Evolutionary conservation across 2,888 invertebrate genomes (phyloP), one percentile per base, ranked within the genome.

Genomic region (Volucella inflata): DNA sequence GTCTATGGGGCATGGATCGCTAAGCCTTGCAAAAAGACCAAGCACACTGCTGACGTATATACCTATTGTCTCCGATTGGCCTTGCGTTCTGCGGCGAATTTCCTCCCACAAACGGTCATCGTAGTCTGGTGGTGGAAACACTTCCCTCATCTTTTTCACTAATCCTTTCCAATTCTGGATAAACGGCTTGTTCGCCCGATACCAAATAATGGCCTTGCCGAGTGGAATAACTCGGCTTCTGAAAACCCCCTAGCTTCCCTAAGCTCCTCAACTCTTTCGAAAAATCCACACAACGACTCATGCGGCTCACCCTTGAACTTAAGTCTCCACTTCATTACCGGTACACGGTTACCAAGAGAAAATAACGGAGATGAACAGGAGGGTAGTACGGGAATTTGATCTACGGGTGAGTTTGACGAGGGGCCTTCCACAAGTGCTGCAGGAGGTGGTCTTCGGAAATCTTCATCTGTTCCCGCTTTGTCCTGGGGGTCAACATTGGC

Each of bases 11-110:
- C 42, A 59, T 1, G 38, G 59, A n/a, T 40, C 36, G 42, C 59
- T 59, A 14, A 59, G 59, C 16, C 59, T 14, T 1, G 40, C 59
- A 9, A 59, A 38, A 14, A 59, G 57, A 2, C 55, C 30, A 30
- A 36, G 55, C 55, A 55, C 36, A 12, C 14, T 38, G 14, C 62
- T 51, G 1, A 46, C 62, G 14, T 62, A 74, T 1, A 74, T 62
- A 2, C 74, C 74, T 14, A 74, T 74, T 2, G 48, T 48, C 17
- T 72, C 62, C 9, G 46, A n/a, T 9, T 38, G 53, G 1, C 64
- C 62, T 46, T 64, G 38, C 0, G 46, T 59, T 8, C 59, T 12
- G 12, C 30, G 50, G 14, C 60, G 46, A 1, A 74, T 42, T 10
- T 64, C 60, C 10, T 60, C 62, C 40, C 46, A 36, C 3, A 64